Base-by-base conservation (phyloP, 2,113 vertebrate species). In the Uropsilus gracilis region DNA sequence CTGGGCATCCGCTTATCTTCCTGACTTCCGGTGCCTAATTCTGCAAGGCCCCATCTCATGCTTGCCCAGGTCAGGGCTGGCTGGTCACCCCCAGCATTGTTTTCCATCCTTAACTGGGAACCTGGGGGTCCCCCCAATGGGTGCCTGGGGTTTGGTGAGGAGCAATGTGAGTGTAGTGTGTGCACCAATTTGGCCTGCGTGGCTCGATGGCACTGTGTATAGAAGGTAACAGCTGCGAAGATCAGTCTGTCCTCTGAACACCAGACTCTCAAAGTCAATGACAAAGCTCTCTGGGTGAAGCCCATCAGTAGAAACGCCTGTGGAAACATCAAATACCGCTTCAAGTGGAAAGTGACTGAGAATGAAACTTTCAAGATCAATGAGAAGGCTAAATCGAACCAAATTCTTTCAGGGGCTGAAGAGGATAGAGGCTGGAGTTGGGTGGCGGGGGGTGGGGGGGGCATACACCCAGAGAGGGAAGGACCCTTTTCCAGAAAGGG, bases 261-360 rank as follows among this genome's bases (percentile, higher is more conserved):
- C 91, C 85, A 88, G 94, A 64, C 85, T 92, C 97, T 97, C 97
- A 97, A 97, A 97, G 97, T 97, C 95, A 93, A 91, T 26, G 80
- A 97, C 96, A 97, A 97, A 97, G 97, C 96, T 97, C 97, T 96
- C 97, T 37, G 69, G 94, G 97, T 97, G 97, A 97, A 96, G 69
- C 95, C 94, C 93, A 89, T 96, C 96, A 86, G 91, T 94, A 92
- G 94, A 97, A 94, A 96, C 32, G 46, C 96, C 92, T 42, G 37
- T 95, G 84, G 94, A 92, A 89, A 97, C 97, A 95, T 97, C 96
- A 97, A 97, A 97, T 80, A 1, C 0, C 1, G 93, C 97, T 97
- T 97, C 95, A 63, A 50, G 97, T 96, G 42, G 53, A 83, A 89
- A 94, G 75, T 72, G 90, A 57, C 68, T 2, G 83, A 85, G 96